phyloP scores from a whole-genome alignment of 2,888 invertebrate species.

The Xanthostigma xanthostigma region DNA sequence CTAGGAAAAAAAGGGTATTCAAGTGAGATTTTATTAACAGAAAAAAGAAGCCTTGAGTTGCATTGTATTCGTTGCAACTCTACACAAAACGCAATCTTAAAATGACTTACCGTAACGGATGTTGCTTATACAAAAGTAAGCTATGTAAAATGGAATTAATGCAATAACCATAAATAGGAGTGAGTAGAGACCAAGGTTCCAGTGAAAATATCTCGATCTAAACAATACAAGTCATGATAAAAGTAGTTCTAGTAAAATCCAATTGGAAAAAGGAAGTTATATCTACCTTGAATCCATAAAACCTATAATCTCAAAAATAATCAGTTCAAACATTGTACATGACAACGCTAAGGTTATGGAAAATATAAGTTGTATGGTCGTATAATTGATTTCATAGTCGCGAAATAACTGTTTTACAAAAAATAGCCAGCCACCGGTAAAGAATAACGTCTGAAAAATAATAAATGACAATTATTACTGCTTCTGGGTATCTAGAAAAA shows the following conservation, averaged over 20 bases:
- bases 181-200: constrained; percentile 84
- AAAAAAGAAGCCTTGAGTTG: not conserved
- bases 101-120: constrained; percentile 57
- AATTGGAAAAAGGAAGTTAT: constrained; percentile 13
- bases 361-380: constrained; percentile 87
- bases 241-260: constrained; percentile 6
- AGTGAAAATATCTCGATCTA: constrained; percentile 86
- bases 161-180: constrained; percentile 90
- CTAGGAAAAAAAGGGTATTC: constrained; percentile 27
- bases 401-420: constrained; percentile 94
- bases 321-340: constrained; percentile 97
- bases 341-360: constrained; percentile 92
- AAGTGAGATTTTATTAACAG: constrained; percentile 1
- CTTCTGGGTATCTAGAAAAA: too few species aligned
- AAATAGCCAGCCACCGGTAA: constrained; percentile 95
- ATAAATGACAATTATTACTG: not conserved
- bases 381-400: constrained; percentile 94
- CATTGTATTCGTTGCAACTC: too few species aligned
- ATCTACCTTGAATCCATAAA: constrained; percentile 77
- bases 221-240: constrained; percentile 17
- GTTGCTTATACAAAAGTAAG: constrained; percentile 85
- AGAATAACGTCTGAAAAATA: constrained; percentile 69
- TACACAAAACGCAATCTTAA: too few species aligned
- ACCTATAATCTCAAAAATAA: constrained; percentile 97
- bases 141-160: constrained; percentile 91